These are phyloP conservation scores for Pantala flavescens DNA, from an alignment of 1,140 invertebrate genomes.

Conservation along the genomic window DNA sequence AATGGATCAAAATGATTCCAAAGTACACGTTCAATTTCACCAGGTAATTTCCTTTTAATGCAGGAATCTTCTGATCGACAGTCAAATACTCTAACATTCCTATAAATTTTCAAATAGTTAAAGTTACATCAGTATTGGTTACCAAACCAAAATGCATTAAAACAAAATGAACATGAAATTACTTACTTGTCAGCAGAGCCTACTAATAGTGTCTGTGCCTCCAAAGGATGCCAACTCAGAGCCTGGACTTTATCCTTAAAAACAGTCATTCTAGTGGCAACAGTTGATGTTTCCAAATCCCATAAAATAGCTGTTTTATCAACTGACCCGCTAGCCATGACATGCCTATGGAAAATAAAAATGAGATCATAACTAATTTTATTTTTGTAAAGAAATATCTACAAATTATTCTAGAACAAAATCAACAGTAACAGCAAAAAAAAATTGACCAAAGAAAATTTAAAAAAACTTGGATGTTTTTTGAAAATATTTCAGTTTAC, in stretches of 20 bases:
- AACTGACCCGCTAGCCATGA: slow-evolving; percentile 84
- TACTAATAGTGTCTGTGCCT: slow-evolving; percentile 67
- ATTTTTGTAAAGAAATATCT: too few species aligned
- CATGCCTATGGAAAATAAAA: slow-evolving; percentile 51
- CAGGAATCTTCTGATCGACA: slow-evolving; percentile 51
- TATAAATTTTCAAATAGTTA: slow-evolving; percentile 41
- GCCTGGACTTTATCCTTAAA: slow-evolving; percentile 79
- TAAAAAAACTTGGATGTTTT: too few species aligned
- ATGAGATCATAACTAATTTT: too few species aligned
- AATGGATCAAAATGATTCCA: slow-evolving; percentile 72
- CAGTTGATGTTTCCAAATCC: slow-evolving; percentile 73
- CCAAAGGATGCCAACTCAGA: slow-evolving; percentile 76
- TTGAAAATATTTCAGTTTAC: too few species aligned
- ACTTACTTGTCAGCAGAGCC: slow-evolving; percentile 57
- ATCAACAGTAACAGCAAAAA: too few species aligned
- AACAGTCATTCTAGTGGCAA: slow-evolving; percentile 57
- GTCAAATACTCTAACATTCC: slow-evolving; percentile 62
- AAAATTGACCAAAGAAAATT: too few species aligned
- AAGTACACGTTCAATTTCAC: slow-evolving; percentile 77
- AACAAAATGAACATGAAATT: slow-evolving; percentile 13
- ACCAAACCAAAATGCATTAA: slow-evolving; percentile 15
- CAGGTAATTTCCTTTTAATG: slow-evolving; percentile 58
- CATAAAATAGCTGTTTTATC: slow-evolving; percentile 83
- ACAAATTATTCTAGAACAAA: too few species aligned
- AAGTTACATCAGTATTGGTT: slow-evolving; percentile 18